Conservation (phyloP, 2,113 vertebrate species). For the Ptyas mucosa region DNA sequence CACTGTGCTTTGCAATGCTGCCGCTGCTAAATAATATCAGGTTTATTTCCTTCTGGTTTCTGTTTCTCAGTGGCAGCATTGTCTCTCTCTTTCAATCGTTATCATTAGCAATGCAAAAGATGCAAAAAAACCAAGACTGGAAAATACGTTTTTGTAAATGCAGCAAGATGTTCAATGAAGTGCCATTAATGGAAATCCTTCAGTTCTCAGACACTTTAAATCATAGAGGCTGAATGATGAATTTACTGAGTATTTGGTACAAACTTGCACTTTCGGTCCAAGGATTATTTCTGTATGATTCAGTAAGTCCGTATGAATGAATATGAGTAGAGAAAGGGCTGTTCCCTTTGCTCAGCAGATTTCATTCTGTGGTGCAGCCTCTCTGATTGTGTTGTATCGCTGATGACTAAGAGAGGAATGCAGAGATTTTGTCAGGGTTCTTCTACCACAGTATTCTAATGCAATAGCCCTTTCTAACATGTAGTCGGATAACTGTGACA, state of each 20-base stretch:
- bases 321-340: neutral
- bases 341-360: slow-evolving; percentile 17
- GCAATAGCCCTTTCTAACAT: slow-evolving; percentile 27
- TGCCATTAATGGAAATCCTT: neutral
- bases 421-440: slow-evolving; percentile 38
- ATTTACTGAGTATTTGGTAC: neutral
- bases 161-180: neutral
- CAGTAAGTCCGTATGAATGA: neutral
- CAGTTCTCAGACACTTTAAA: slow-evolving; percentile 22
- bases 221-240: neutral
- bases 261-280: neutral
- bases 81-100: neutral
- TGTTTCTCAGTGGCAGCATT: neutral
- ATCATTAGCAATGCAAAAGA: neutral
- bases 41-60: neutral
- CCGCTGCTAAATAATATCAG: neutral
- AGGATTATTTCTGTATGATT: rapidly evolving
- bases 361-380: slow-evolving; percentile 18
- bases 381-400: slow-evolving; percentile 15
- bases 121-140: neutral
- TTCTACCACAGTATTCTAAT: slow-evolving; percentile 41
- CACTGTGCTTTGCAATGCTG: neutral
- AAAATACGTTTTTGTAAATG: neutral
- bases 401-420: slow-evolving; percentile 25
- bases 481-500: slow-evolving; percentile 51